Conservation (phyloP, 1,140 invertebrate genomes). For the Brachionus rotundiformis region DNA sequence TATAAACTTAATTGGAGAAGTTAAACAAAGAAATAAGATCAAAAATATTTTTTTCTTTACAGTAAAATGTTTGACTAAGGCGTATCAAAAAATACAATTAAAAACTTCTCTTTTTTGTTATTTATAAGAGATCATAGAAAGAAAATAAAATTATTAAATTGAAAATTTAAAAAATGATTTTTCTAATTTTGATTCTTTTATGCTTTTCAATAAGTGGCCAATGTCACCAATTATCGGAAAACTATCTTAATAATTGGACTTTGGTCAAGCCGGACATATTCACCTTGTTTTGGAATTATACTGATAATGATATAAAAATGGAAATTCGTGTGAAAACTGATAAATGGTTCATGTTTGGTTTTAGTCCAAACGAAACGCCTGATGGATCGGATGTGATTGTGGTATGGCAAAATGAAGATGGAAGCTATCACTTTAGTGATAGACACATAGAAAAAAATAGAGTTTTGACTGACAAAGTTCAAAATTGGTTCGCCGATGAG, state of each 20-base stretch:
- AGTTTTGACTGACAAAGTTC: not conserved
- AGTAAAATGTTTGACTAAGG: too few relatives aligned
- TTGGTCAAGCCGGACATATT: not conserved
- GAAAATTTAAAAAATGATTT: not conserved
- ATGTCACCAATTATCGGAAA: not conserved
- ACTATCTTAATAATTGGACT: not conserved
- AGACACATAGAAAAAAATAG: not conserved
- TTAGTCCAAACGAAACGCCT: not conserved
- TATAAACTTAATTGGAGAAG: too few relatives aligned
- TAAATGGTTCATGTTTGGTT: slow-evolving; percentile 40
- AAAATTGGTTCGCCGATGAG: slow-evolving; percentile 10
- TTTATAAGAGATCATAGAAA: not conserved
- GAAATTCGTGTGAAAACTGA: slow-evolving; percentile 33
- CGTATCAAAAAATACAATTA: too few relatives aligned
- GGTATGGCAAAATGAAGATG: slow-evolving; percentile 21
- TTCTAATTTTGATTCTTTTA: not conserved
- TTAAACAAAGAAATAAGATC: too few relatives aligned
- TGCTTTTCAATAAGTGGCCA: not conserved
- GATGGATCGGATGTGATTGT: slow-evolving; percentile 43
- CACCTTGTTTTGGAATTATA: slow-evolving; percentile 18
- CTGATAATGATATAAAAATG: slow-evolving; percentile 18
- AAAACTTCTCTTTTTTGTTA: not conserved
- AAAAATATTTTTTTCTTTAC: too few relatives aligned
- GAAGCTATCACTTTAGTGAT: slow-evolving; percentile 21
- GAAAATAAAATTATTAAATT: not conserved